Conservation (phyloP, 2,113 vertebrate genomes). For the Neotoma lepida region DNA sequence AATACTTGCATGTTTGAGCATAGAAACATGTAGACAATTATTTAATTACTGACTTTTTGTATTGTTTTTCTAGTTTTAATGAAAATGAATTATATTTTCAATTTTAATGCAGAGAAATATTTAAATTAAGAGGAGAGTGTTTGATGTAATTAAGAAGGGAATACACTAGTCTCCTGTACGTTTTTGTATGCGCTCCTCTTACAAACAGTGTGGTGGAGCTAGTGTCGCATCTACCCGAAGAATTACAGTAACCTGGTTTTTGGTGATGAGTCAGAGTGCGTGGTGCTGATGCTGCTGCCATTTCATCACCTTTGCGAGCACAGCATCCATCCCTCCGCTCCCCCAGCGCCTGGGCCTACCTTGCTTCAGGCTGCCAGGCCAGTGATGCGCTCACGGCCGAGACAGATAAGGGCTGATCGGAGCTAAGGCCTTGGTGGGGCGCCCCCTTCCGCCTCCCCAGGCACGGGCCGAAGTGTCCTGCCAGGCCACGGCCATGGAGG, state of each 20-base stretch:
- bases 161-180: fast-evolving
- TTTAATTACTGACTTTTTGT: neutral
- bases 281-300: conserved; percentile 92
- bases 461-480: conserved; percentile 45
- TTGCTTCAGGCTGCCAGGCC: conserved; percentile 31
- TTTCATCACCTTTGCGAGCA: conserved; percentile 87
- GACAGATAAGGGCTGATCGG: neutral
- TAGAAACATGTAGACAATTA: neutral
- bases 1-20: neutral
- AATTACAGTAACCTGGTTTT: conserved; percentile 91
- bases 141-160: conserved; percentile 77
- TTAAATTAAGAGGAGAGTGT: neutral
- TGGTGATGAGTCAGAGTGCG: conserved; percentile 93
- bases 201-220: conserved; percentile 51
- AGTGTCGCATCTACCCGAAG: conserved; percentile 67
- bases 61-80: neutral
- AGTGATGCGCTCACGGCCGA: conserved; percentile 41
- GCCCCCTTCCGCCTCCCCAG: conserved; percentile 28
- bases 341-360: conserved; percentile 69
- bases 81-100: neutral
- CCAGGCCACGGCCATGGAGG: conserved; percentile 88
- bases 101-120: neutral
- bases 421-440: conserved; percentile 45
- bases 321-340: conserved; percentile 62
- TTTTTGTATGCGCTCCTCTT: conserved; percentile 69